A percentile compares a stretch with the other conserved stretches of the same genome.
Evolutionary conservation across 2,113 vertebrate species (phyloP).

Genomic region (Oncorhynchus mykiss): DNA sequence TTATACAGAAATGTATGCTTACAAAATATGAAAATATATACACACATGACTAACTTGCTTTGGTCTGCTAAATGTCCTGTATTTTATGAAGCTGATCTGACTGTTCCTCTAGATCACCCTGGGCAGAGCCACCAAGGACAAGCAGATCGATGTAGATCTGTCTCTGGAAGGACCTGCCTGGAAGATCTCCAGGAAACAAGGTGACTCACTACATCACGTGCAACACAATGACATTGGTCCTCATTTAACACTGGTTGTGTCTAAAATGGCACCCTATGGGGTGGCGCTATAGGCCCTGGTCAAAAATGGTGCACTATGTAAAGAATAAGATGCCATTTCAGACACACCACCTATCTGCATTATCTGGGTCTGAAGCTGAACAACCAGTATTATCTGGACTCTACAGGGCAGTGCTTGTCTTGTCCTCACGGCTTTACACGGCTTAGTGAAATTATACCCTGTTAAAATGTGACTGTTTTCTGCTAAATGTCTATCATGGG

Average conservation of each 20-base stretch:
- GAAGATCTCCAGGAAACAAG: slow-evolving; percentile 97
- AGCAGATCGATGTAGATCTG: slow-evolving; percentile 93
- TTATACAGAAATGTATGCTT: background rate
- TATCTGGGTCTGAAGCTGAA: background rate
- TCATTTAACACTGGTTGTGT: too few species aligned
- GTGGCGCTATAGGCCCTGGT: too few species aligned
- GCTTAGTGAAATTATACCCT: background rate
- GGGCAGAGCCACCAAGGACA: slow-evolving; percentile 93
- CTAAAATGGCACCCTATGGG: too few species aligned
- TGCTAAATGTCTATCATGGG: background rate
- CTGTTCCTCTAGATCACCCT: slow-evolving; percentile 81
- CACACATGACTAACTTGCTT: too few species aligned
- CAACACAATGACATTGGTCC: background rate
- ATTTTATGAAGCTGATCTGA: background rate
- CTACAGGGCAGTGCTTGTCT: background rate
- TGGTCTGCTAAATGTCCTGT: too few species aligned
- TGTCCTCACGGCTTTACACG: background rate
- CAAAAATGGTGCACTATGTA: too few species aligned
- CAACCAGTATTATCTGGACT: background rate
- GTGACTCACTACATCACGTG: slow-evolving; percentile 53
- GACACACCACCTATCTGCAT: background rate
- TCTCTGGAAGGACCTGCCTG: slow-evolving; percentile 92
- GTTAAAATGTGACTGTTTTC: background rate
- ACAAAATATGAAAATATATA: too few species aligned
- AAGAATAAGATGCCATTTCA: too few species aligned